Conservation (phyloP, 2,113 vertebrate genomes). For the Puntigrus tetrazona region DNA sequence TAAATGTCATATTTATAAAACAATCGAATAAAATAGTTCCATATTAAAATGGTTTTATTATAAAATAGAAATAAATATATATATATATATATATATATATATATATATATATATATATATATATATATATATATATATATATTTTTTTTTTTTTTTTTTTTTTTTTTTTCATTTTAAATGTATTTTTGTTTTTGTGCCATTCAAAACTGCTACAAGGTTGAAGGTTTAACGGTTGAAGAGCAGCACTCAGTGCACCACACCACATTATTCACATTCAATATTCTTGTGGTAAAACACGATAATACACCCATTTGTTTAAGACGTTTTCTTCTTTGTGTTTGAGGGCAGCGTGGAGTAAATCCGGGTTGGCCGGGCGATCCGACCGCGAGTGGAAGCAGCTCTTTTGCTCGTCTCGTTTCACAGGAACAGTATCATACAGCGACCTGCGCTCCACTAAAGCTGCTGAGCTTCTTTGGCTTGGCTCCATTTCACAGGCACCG, state of each 20-base stretch:
- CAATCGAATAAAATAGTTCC: too few relatives aligned
- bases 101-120: too few relatives aligned
- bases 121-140: too few relatives aligned
- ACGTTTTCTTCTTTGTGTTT: not conserved
- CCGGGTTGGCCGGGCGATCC: not conserved
- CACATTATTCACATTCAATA: not conserved
- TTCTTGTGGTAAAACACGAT: not conserved
- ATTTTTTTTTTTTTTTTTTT: too few relatives aligned
- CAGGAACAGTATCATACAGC: slow-evolving; percentile 12
- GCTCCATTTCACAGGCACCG: slow-evolving; percentile 21
- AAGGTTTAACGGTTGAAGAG: not conserved
- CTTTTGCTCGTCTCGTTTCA: not conserved
- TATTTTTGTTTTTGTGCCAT: not conserved
- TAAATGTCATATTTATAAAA: too few relatives aligned
- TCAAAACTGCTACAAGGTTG: not conserved
- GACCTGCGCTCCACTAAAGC: not conserved
- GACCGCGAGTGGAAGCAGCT: not conserved
- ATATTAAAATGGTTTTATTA: too few relatives aligned
- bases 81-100: too few relatives aligned
- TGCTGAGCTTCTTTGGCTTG: slow-evolving; percentile 30
- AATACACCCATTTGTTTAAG: not conserved
- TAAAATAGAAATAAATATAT: too few relatives aligned
- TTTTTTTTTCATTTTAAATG: too few relatives aligned
- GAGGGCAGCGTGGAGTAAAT: not conserved
- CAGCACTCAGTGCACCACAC: not conserved